phyloP scores from a whole-genome alignment of 2,888 invertebrate species.

The Gymnocheta viridis region DNA sequence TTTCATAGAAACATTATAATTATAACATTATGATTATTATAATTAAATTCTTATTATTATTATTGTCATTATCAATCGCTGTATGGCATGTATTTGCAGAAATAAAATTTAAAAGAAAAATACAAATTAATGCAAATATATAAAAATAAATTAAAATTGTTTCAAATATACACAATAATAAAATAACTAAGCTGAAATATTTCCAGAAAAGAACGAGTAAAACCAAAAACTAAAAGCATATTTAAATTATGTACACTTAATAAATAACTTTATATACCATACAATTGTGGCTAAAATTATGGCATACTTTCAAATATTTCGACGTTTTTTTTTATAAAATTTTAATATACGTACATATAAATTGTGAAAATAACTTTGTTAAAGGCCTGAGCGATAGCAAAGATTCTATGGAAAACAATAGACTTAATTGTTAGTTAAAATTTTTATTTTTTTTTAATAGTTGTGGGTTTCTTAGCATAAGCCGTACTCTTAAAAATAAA shows the following conservation, averaged over 20 bases:
- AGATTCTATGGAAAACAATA: too few relatives aligned
- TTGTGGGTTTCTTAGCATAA: too few relatives aligned
- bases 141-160: conserved; percentile 43
- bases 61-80: conserved; percentile 63
- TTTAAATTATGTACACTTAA: conserved; percentile 48
- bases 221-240: conserved; percentile 49
- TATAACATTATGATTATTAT: conserved; percentile 61
- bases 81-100: conserved; percentile 64
- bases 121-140: conserved; percentile 1
- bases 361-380: not conserved
- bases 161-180: conserved; percentile 28
- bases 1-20: conserved; percentile 64
- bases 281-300: conserved; percentile 43
- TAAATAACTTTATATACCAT: conserved; percentile 40
- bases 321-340: not conserved
- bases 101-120: conserved; percentile 25
- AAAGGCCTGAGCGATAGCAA: too few relatives aligned
- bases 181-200: conserved; percentile 30
- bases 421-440: too few relatives aligned
- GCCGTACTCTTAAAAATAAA: too few relatives aligned
- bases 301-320: not conserved
- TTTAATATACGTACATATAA: not conserved
- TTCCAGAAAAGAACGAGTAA: conserved; percentile 37
- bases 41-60: conserved; percentile 62
- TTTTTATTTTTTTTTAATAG: too few relatives aligned